Conservation (phyloP, 1,140 invertebrate species). For the Meloidogyne chitwoodi region DNA sequence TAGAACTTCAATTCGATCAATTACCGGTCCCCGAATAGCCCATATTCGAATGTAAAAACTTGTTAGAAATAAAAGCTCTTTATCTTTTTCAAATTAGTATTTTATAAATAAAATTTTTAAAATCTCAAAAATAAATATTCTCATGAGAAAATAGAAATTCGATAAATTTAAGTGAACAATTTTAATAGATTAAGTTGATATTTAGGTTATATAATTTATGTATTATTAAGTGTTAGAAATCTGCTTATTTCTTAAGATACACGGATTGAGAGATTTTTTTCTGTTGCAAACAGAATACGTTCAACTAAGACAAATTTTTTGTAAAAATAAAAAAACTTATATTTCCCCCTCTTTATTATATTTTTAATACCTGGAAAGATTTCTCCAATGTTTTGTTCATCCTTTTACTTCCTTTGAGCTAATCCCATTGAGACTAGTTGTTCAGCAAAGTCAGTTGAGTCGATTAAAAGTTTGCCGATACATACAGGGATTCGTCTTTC, state of each 20-base stretch:
- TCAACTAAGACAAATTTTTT: neutral
- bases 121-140: neutral
- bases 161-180: neutral
- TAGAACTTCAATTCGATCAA: constrained; percentile 19
- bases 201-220: no score
- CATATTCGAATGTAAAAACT: constrained; percentile 26
- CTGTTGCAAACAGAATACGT: neutral
- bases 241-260: no score
- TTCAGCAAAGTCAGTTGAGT: constrained; percentile 21
- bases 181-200: no score
- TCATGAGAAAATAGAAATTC: neutral
- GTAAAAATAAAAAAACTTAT: no score
- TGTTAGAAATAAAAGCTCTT: neutral
- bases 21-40: constrained; percentile 25
- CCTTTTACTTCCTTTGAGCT: neutral
- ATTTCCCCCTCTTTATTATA: neutral
- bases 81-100: neutral
- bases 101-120: neutral
- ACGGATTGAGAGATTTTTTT: neutral
- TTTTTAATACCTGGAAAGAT: neutral
- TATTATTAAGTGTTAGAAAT: no score
- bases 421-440: constrained; percentile 19
- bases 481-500: constrained; percentile 2
- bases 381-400: neutral
- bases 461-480: constrained; percentile 14